Conservation (phyloP, 2,113 vertebrate species). For the Dicentrarchus labrax region DNA sequence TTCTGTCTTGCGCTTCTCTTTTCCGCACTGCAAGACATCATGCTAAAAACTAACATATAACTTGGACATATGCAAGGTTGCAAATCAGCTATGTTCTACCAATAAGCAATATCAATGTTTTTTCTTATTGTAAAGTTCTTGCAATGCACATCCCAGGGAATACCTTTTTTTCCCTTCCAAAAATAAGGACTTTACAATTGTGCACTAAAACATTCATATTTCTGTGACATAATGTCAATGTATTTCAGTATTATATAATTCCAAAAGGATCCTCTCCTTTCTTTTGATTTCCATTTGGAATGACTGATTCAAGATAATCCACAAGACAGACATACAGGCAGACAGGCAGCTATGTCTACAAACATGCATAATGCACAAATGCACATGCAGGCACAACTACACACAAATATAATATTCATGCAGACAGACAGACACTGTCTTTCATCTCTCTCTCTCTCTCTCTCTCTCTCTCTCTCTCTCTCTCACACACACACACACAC, state of each 20-base stretch:
- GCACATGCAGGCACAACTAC: not conserved
- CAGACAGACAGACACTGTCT: constrained; percentile 18
- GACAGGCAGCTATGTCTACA: not conserved
- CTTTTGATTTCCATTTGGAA: constrained; percentile 11
- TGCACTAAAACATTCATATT: not conserved
- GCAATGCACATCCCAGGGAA: not conserved
- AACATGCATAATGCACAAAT: constrained; percentile 10
- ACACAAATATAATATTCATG: constrained; percentile 10
- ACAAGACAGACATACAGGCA: constrained; percentile 12
- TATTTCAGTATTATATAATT: not conserved
- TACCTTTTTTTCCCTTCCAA: not conserved
- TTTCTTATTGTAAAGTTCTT: not conserved
- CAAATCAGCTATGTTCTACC: not conserved
- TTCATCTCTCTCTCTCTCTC: constrained; percentile 1
- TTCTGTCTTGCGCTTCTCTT: constrained; percentile 44
- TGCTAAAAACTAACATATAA: not conserved
- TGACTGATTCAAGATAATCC: not conserved
- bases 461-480: not conserved
- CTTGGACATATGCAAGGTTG: not conserved
- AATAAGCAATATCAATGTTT: not conserved
- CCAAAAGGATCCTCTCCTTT: not conserved
- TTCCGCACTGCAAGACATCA: constrained; percentile 17
- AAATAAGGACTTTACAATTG: not conserved
- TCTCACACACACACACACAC: constrained; percentile 50
- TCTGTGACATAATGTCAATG: not conserved